A percentile compares a stretch with the other conserved stretches of the same genome.
Conservation (phyloP, 2,113 vertebrate genomes). For the Agapornis roseicollis region DNA sequence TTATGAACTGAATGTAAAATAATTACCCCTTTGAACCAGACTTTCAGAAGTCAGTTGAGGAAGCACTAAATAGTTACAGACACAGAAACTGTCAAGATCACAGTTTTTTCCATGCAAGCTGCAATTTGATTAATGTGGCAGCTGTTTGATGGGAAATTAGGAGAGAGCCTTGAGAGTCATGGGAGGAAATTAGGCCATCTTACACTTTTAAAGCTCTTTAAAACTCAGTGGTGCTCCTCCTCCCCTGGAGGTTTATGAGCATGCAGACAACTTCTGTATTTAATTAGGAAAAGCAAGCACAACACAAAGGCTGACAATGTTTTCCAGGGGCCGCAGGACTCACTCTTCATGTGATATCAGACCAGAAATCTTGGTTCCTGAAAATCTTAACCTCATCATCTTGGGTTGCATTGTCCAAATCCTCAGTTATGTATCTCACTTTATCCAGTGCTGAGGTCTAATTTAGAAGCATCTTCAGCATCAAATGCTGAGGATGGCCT, state of each 20-base stretch:
- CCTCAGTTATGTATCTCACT: rapidly evolving
- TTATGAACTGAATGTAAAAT: neutral
- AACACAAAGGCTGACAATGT: neutral
- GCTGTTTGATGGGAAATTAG: neutral
- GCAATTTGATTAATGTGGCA: neutral
- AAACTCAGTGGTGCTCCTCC: neutral
- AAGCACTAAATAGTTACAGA: neutral
- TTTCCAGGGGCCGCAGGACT: neutral
- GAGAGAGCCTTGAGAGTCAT: neutral
- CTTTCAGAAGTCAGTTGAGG: neutral
- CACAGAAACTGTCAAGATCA: neutral
- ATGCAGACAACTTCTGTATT: neutral
- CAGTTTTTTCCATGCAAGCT: neutral
- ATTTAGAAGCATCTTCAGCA: neutral
- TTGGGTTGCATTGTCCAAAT: neutral
- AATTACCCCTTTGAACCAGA: neutral
- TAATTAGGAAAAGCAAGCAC: constrained; percentile 1
- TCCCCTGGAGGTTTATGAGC: neutral
- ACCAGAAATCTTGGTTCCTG: neutral
- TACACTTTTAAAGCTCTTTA: neutral
- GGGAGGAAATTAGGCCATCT: constrained; percentile 13
- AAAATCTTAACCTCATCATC: neutral
- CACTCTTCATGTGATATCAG: neutral
- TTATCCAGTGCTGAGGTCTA: neutral
- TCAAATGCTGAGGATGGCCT: too few relatives aligned